phyloP scores from a whole-genome alignment of 2,888 invertebrate species.

The Stratiomys singularior region DNA sequence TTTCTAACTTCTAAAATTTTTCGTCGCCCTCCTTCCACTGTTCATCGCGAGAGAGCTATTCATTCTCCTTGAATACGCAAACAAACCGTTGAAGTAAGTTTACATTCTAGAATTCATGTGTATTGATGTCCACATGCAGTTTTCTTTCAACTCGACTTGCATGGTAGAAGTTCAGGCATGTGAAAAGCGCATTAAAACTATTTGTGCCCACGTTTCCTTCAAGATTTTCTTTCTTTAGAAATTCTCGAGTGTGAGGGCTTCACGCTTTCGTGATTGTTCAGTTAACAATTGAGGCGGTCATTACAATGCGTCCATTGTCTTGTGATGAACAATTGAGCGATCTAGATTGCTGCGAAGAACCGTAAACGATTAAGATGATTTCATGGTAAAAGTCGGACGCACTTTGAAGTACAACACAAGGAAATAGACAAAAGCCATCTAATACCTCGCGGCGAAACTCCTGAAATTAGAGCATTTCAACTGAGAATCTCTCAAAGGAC shows the following conservation, averaged over 20 bases:
- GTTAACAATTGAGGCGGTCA: neutral
- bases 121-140: neutral
- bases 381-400: no score
- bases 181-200: neutral
- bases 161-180: neutral
- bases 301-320: neutral
- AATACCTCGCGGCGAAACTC: no score
- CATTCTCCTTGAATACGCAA: neutral
- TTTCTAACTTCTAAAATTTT: slow-evolving; percentile 6
- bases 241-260: neutral
- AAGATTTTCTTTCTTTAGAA: neutral
- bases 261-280: slow-evolving; percentile 30
- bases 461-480: no score
- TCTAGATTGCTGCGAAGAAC: neutral
- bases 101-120: neutral
- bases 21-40: neutral
- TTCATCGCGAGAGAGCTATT: slow-evolving; percentile 5
- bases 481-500: no score
- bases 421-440: no score
- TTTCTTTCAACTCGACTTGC: slow-evolving; percentile 6
- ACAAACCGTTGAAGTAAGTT: neutral
- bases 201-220: neutral
- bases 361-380: no score
- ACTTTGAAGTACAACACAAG: no score
- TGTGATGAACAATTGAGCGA: neutral